A percentile compares a stretch with the other conserved stretches of the same genome.
Conservation (phyloP, 2,888 invertebrate genomes). For the Spilosoma lubricipeda region DNA sequence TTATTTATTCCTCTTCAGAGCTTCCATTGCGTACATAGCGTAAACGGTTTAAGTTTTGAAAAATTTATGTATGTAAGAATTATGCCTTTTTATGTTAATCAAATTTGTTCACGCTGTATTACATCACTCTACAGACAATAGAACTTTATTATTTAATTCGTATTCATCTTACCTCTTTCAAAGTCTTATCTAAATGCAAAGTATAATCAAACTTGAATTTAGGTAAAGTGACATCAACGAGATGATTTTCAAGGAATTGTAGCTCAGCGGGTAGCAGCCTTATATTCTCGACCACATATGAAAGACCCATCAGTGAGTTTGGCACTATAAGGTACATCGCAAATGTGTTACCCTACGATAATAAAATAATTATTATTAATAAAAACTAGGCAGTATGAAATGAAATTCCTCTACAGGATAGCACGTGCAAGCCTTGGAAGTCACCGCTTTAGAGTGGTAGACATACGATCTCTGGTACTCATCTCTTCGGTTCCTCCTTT, state of each 20-base stretch:
- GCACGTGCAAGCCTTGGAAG: too few species aligned
- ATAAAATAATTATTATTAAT: neutral
- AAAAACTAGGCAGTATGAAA: neutral
- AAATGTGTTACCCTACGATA: conserved; percentile 88
- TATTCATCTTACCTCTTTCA: conserved; percentile 85
- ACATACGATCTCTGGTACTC: too few species aligned
- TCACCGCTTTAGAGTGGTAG: rapidly evolving
- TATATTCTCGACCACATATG: conserved; percentile 86
- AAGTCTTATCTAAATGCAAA: conserved; percentile 86
- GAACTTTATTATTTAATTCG: too few species aligned
- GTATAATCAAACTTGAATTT: conserved; percentile 91
- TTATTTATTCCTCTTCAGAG: too few species aligned
- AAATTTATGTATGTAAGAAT: too few species aligned
- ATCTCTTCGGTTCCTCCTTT: too few species aligned
- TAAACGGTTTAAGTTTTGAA: too few species aligned
- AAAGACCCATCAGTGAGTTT: conserved; percentile 87
- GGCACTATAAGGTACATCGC: conserved; percentile 92
- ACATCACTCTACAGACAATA: too few species aligned
- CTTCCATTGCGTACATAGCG: too few species aligned
- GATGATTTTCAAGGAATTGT: conserved; percentile 85
- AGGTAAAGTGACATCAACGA: conserved; percentile 89
- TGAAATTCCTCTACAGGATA: neutral
- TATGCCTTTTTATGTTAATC: too few species aligned
- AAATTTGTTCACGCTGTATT: too few species aligned
- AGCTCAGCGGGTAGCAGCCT: conserved; percentile 86